Evolutionary conservation across 2,888 invertebrate species (phyloP).

Genomic region (Horisme vitalbata): DNA sequence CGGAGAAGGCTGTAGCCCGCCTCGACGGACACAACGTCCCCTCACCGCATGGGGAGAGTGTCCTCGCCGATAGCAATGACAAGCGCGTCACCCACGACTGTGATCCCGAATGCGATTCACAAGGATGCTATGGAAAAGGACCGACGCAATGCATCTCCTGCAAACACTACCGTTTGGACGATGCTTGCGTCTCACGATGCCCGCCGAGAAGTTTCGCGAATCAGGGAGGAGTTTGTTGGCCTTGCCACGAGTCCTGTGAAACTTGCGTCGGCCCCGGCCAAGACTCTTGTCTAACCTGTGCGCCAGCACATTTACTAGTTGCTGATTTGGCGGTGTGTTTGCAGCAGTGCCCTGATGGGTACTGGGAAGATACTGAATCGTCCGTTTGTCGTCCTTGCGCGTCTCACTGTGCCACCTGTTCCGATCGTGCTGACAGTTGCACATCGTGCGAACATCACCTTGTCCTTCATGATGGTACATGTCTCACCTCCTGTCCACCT

Average conservation of each 20-base stretch:
- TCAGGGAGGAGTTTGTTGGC: conserved; percentile 91
- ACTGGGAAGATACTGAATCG: conserved; percentile 90
- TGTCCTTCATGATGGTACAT: conserved; percentile 91
- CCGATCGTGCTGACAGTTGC: conserved; percentile 91
- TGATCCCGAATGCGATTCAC: conserved; percentile 92
- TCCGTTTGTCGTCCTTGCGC: conserved; percentile 93
- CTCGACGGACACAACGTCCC: conserved; percentile 85
- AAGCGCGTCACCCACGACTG: conserved; percentile 87
- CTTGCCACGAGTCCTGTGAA: conserved; percentile 94
- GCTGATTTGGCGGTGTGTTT: conserved; percentile 93
- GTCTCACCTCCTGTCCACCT: conserved; percentile 91
- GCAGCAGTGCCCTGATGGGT: conserved; percentile 84
- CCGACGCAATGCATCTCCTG: conserved; percentile 93
- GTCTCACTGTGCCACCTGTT: conserved; percentile 93
- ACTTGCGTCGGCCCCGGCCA: conserved; percentile 94
- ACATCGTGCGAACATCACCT: conserved; percentile 95
- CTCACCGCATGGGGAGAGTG: conserved; percentile 83
- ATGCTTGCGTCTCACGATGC: conserved; percentile 92
- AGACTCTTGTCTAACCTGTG: conserved; percentile 92
- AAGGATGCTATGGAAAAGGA: conserved; percentile 93
- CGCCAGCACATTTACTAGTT: conserved; percentile 91
- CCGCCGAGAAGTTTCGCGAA: conserved; percentile 93
- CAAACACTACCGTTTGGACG: conserved; percentile 90
- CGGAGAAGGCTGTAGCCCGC: conserved; percentile 88
- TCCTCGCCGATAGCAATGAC: conserved; percentile 84